A percentile compares a stretch with the other conserved stretches of the same genome.
Conservation (phyloP, 2,888 invertebrate species). For the Synanthedon andrenaeformis region DNA sequence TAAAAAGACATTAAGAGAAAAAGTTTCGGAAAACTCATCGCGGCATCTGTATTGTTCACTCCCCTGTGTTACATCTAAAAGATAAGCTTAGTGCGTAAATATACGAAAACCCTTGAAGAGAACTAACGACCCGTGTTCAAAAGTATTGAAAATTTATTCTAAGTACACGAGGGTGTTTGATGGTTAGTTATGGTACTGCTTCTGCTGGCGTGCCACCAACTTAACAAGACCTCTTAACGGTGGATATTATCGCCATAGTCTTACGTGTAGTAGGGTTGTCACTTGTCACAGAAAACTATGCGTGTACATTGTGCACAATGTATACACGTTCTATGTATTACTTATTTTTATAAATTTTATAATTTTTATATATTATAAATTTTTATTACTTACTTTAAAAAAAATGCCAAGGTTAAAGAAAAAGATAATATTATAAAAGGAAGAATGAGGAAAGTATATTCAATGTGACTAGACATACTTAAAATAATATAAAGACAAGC, state of each 20-base stretch:
- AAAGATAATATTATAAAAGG: too few species aligned
- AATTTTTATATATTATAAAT: too few species aligned
- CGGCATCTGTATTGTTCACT: constrained; percentile 2
- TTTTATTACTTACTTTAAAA: too few species aligned
- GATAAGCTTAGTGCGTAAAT: constrained; percentile 35
- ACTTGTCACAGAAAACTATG: too few species aligned
- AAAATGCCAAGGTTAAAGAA: too few species aligned
- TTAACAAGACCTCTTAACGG: constrained; percentile 16
- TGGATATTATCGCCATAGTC: neutral
- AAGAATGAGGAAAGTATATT: too few species aligned
- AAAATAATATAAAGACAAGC: too few species aligned
- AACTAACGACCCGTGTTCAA: constrained; percentile 54
- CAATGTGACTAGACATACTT: too few species aligned
- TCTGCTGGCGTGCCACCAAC: constrained; percentile 27
- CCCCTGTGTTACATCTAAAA: neutral
- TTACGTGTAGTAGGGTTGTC: too few species aligned
- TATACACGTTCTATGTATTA: too few species aligned
- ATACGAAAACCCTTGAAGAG: constrained; percentile 42
- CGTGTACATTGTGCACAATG: too few species aligned
- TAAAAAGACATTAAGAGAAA: constrained; percentile 51
- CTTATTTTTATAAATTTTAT: too few species aligned
- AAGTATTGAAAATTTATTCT: constrained; percentile 68
- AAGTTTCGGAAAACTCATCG: constrained; percentile 25
- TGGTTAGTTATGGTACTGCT: constrained; percentile 57
- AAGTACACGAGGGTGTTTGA: constrained; percentile 52